phyloP scores from a whole-genome alignment of 2,797 vertebrate genomes.

The Thripadectes ignobilis region DNA sequence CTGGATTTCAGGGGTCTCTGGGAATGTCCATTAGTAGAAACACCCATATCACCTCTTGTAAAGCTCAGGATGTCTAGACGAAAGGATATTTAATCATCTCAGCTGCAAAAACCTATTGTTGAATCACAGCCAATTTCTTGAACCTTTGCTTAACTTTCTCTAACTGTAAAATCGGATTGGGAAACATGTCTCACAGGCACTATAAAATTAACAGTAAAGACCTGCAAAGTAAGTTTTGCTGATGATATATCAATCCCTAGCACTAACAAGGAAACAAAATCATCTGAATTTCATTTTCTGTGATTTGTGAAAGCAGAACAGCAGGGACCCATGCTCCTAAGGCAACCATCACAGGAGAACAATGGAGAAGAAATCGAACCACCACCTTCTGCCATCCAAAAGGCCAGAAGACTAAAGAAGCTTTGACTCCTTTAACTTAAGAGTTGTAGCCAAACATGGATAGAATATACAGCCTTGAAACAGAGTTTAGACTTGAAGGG shows the following conservation, averaged over 20 bases:
- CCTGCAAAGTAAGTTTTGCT: neutral
- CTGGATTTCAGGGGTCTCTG: neutral
- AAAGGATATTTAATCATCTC: neutral
- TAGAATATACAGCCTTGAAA: rapidly evolving
- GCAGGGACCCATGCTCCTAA: neutral
- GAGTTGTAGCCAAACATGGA: rapidly evolving
- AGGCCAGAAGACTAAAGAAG: neutral
- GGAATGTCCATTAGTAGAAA: neutral
- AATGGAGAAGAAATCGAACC: neutral
- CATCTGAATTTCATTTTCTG: neutral
- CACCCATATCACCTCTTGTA: neutral
- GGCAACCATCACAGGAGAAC: neutral
- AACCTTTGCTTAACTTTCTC: neutral
- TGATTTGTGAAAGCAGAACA: neutral
- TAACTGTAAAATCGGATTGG: neutral
- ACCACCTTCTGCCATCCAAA: neutral
- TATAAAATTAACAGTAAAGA: neutral
- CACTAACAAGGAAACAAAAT: neutral
- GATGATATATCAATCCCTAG: neutral
- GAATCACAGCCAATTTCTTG: neutral
- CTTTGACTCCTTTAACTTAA: neutral
- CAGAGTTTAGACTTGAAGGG: neutral
- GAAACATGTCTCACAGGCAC: neutral
- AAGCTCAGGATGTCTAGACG: neutral
- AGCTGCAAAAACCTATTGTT: neutral